Conservation (phyloP, 1,140 invertebrate species). For the Scylla paramamosain region DNA sequence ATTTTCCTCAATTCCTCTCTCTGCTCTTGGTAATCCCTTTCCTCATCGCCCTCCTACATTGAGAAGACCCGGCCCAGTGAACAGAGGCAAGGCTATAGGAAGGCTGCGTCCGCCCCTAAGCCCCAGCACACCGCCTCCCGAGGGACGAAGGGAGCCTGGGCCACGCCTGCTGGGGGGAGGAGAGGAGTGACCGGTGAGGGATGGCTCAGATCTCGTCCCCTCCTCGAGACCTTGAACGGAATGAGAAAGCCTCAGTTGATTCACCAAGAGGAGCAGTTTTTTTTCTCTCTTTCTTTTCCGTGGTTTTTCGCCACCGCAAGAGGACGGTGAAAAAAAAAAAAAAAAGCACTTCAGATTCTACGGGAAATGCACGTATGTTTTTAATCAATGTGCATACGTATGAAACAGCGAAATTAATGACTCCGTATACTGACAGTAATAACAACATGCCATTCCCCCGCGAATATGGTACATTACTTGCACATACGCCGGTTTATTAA, state of each 20-base stretch:
- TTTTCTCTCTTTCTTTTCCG: too few relatives aligned
- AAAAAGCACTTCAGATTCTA: background rate
- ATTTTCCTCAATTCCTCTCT: background rate
- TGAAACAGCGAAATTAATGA: too few relatives aligned
- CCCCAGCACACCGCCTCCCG: background rate
- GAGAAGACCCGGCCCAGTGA: background rate
- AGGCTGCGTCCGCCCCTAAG: background rate
- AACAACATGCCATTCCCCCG: too few relatives aligned
- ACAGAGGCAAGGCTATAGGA: background rate
- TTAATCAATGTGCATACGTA: too few relatives aligned
- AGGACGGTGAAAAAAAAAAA: too few relatives aligned
- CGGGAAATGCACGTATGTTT: background rate
- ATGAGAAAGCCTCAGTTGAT: background rate
- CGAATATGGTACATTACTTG: too few relatives aligned
- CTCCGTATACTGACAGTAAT: too few relatives aligned
- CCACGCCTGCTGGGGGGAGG: background rate
- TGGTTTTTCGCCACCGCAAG: background rate
- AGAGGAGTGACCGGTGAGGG: too few relatives aligned
- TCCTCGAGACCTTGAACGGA: background rate
- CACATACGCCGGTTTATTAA: background rate
- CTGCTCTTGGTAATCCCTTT: background rate
- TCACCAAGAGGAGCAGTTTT: background rate
- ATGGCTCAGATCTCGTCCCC: background rate
- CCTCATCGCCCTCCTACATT: conserved; percentile 8
- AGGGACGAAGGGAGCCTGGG: background rate